Conservation (phyloP, 2,797 vertebrate species). For the Sebastes itinus region DNA sequence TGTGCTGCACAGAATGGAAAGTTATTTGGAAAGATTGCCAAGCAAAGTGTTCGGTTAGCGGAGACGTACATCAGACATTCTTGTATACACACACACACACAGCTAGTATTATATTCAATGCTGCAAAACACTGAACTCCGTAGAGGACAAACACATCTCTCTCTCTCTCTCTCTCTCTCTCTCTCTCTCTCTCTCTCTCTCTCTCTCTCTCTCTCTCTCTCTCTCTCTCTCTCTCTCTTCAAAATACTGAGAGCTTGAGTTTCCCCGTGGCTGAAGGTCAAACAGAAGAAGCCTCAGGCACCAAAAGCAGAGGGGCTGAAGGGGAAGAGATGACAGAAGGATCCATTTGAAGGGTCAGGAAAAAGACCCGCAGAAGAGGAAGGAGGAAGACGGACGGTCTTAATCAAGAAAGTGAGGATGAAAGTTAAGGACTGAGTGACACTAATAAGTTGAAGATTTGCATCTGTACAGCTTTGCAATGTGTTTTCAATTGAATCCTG, state of each 20-base stretch:
- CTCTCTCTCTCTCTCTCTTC: neutral
- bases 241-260: neutral
- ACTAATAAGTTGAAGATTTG: neutral
- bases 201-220: neutral
- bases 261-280: slow-evolving; percentile 21
- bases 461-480: neutral
- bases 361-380: slow-evolving; percentile 33
- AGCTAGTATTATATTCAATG: neutral
- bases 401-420: slow-evolving; percentile 39
- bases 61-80: slow-evolving; percentile 1
- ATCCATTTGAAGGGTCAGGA: slow-evolving; percentile 35
- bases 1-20: slow-evolving; percentile 20
- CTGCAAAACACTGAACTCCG: neutral
- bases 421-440: neutral
- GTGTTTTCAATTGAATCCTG: slow-evolving; percentile 3
- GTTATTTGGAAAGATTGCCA: slow-evolving; percentile 30
- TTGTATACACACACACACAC: neutral
- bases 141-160: neutral
- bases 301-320: slow-evolving; percentile 7
- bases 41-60: slow-evolving; percentile 48
- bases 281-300: slow-evolving; percentile 22
- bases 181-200: neutral
- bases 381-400: slow-evolving; percentile 17
- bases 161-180: neutral
- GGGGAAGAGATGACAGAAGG: slow-evolving; percentile 31